These are phyloP conservation scores for Indicator maculatus DNA, from an alignment of 2,113 vertebrate genomes.

Conservation along the genomic window DNA sequence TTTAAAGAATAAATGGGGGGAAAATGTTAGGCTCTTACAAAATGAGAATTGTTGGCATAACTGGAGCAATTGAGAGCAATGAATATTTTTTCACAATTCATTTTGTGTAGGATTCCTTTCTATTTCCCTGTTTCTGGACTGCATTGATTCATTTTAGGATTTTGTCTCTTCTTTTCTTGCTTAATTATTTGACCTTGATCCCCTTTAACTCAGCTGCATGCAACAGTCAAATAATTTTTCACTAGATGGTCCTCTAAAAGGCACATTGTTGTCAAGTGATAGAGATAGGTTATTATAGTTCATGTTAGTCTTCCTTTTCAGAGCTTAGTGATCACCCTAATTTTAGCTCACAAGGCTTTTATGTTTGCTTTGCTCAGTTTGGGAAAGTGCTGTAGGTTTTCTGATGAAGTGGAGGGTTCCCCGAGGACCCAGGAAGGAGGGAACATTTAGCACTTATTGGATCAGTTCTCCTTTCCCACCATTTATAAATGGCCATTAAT, in stretches of 20 bases:
- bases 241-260: background rate
- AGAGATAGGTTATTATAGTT: background rate
- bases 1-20: background rate
- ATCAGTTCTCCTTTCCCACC: background rate
- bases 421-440: background rate
- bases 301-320: background rate
- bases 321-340: background rate
- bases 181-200: background rate
- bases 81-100: background rate
- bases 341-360: background rate
- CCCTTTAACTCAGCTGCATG: background rate
- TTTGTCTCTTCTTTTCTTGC: background rate
- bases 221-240: background rate
- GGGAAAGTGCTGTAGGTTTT: background rate
- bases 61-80: background rate
- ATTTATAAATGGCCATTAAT: background rate
- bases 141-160: background rate
- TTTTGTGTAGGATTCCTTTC: background rate
- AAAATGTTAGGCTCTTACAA: background rate
- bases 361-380: background rate
- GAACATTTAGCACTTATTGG: background rate
- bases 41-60: background rate
- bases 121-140: background rate
- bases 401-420: background rate
- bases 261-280: background rate